A percentile compares a stretch with the other conserved stretches of the same genome.
Evolutionary conservation across 2,797 vertebrate genomes (phyloP).

Genomic region (Galago senegalensis): DNA sequence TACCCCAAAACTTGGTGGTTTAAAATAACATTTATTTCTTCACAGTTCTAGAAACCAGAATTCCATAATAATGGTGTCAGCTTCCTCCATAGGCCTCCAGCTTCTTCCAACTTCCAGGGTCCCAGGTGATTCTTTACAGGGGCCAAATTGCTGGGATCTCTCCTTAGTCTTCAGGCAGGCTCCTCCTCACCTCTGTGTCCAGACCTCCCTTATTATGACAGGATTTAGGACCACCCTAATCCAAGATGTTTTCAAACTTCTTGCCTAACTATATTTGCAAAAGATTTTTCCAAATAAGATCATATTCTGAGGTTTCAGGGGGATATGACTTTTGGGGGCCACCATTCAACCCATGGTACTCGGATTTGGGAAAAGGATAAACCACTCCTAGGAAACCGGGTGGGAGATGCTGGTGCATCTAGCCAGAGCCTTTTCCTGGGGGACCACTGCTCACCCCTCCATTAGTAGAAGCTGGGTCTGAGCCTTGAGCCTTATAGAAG

Average conservation of each 20-base stretch:
- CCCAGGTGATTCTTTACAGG: not conserved
- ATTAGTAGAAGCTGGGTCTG: not conserved
- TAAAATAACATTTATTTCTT: not conserved
- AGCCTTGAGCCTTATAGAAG: not conserved
- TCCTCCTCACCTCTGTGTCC: not conserved
- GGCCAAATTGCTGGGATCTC: not conserved
- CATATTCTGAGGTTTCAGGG: not conserved
- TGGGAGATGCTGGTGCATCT: not conserved
- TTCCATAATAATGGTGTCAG: not conserved
- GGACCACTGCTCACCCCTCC: not conserved
- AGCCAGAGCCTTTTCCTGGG: not conserved
- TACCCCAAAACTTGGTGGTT: not conserved
- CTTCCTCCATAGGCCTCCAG: not conserved
- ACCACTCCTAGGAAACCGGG: not conserved
- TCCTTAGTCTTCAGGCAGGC: no score
- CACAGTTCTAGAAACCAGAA: not conserved
- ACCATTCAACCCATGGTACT: not conserved
- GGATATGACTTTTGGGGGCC: not conserved
- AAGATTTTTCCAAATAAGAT: not conserved
- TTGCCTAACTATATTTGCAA: not conserved
- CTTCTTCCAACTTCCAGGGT: not conserved
- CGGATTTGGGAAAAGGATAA: not conserved
- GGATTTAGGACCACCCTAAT: not conserved
- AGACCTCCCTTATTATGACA: not conserved
- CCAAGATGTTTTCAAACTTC: not conserved